Evolutionary conservation across 1,140 invertebrate species (phyloP), one percentile per base, ranked within the genome.

Genomic region (Cydia pomonella): DNA sequence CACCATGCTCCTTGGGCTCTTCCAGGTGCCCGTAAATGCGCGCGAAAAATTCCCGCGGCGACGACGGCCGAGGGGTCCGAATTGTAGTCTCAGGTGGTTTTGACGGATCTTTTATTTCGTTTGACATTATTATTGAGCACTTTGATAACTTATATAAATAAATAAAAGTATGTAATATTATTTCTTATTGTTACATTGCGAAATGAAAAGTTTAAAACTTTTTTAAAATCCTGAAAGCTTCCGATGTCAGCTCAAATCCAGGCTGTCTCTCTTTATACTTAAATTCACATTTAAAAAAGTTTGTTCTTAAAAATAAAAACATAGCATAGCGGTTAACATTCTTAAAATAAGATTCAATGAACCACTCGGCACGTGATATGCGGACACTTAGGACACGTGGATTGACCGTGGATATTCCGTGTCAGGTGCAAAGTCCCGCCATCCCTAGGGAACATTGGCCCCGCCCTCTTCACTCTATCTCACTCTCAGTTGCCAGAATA

Each of bases 11-110:
- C 64, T 81, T 78, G 4, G 77, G 73, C 47, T 90, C 82, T 69
- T 96, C 95, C 1, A 95, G 87, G 74, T 95, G 93, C 1, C 95
- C 95, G 73, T 96, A 96, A 13, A 96, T 87, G 38, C 95, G 90
- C 7, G 95, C 95, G 79, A 96, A 96, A 85, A 96, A 96, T 80
- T 95, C 94, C 38, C 95, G 87, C 16, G 95, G 95, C 0, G 95
- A 95, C 3, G 95, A 96, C 12, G 95, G 95, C 27, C 94, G 83
- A 10, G 92, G 91, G 0, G 85, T 73, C 33, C 82, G 83, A 66
- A 91, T 80, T n/a, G 80, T 75, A 59, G 64, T 69, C 6, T 69
- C 64, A n/a, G 64, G 64, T 10, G 73, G 74, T 44, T 77, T 50
- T 23, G 73, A 59, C 12, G 84, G 86, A 7, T 73, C 53, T 76